Evolutionary conservation across 2,888 invertebrate species (phyloP), one percentile per base, ranked within the genome.

Genomic region (Heteromurus nitidus): DNA sequence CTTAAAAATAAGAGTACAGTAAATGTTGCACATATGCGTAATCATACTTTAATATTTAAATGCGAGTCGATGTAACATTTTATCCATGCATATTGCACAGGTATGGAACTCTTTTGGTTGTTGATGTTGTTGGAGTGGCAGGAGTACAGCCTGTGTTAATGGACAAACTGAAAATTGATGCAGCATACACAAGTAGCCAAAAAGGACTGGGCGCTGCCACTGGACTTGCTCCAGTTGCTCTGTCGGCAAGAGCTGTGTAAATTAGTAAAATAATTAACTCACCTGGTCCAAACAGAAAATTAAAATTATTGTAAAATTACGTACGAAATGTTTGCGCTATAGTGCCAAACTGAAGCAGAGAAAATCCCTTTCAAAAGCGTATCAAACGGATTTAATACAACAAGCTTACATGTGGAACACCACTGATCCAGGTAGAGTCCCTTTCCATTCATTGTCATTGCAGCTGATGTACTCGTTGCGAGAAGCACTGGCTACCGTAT

Each of bases 381-480:
- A 22, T 13, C 31, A 42, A 22, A 67, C 24, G 9, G 75, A 76
- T 26, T 2, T 76, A 13, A 26, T n/a, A 26, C 11, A 18, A 2
- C 55, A 55, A 24, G 55, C 55, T 2, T 13, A 26, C 24, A 11
- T 24, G 2, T 55, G 55, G 55, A 22, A 24, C 13, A 55, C 26
- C 9, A 16, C 18, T 3, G 30, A 69, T 1, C 42, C 36, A 9
- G 47, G 24, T 16, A 3, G 28, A 24, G 5, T 16, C 5, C 44
- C 42, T 3, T 22, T 26, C 9, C 55, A 55, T 1, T 18, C 18
- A 9, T 2, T 24, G 16, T 93, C 94, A 13, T 92, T 95, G 0
- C 94, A 93, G 1, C 89, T 94, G 62, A 88, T 96, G 0, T 96
- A 95, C 90, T 95, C 94, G 0, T 89, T 97, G 3, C 91, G 96